Percentiles rank a stretch among this genome's conserved stretches.
These are phyloP conservation scores for Alligator mississippiensis DNA, from an alignment of 2,113 vertebrate genomes.

Conservation along the genomic window DNA sequence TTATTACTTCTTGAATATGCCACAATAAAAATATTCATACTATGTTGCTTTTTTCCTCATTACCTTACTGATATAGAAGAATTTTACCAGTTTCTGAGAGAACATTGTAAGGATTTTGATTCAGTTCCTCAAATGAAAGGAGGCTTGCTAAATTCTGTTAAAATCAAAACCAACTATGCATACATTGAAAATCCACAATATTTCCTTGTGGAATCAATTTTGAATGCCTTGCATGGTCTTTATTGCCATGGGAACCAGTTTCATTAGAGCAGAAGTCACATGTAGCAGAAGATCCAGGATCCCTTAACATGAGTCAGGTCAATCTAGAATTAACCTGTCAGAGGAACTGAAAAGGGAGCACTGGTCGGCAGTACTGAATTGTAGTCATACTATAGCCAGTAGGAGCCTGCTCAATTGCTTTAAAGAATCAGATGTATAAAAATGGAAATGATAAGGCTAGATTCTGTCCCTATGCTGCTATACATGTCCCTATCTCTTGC, in stretches of 20 bases:
- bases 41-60: slow-evolving; percentile 29
- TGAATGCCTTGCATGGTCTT: not conserved
- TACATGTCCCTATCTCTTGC: not conserved
- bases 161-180: not conserved
- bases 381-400: not conserved
- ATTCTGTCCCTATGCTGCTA: not conserved
- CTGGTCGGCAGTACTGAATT: not conserved
- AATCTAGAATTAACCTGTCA: not conserved
- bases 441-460: not conserved
- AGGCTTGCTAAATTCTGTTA: slow-evolving; percentile 41
- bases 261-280: not conserved
- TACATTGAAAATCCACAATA: slow-evolving; percentile 26
- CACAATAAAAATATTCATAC: slow-evolving; percentile 2
- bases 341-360: not conserved
- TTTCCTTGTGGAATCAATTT: slow-evolving; percentile 10
- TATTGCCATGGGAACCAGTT: not conserved
- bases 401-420: rapidly evolving
- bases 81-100: slow-evolving; percentile 18
- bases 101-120: not conserved
- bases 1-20: slow-evolving; percentile 13
- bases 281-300: not conserved
- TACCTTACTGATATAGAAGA: slow-evolving; percentile 38
- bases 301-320: not conserved
- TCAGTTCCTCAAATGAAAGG: not conserved
- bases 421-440: not conserved